Base-by-base conservation (phyloP, 1,140 invertebrate species). In the Papilio glaucus region DNA sequence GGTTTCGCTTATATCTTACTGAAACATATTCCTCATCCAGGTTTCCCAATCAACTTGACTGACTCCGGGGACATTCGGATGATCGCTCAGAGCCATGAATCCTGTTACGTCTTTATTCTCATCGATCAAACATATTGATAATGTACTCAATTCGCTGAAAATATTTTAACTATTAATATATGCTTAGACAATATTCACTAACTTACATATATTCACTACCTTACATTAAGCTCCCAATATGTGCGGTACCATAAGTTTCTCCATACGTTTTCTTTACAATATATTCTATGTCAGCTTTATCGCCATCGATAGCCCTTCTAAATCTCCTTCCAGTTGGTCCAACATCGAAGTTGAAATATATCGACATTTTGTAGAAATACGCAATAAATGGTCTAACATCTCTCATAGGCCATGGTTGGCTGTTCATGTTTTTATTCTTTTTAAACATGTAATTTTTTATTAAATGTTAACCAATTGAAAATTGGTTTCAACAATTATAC, bases 1-100 rank as follows among this genome's bases (percentile, higher is more conserved):
- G n/a, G n/a, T n/a, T n/a, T n/a, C n/a, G n/a, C n/a, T 62, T 7
- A 9, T 72, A 49, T 61, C 82, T 85, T 74, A 94, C 94, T 88
- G 87, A 77, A 94, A 95, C 77, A 94, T 78, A 67, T 89, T 93
- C 37, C 84, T 72, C 0, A 95, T 81, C 94, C 94, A 95, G 4
- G 80, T 33, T n/a, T 89, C 85, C 94, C 94, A 95, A 41, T 90
- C 91, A 3, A 85, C 82, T 0, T 92, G 77, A n/a, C 93, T 82
- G 0, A 95, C 73, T 0, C 87, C 81, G 0, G 89, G 85, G 12
- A 95, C 80, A 67, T 94, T 94, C 1, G 95, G 94, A 76, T 93
- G 89, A 80, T 94, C 93, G 67, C 86, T 78, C 0, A 95, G 76
- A 4, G 89, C 93, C 62, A 95, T 85, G 24, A 92, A 92, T 0